Evolutionary conservation across 2,113 vertebrate species (phyloP).

Genomic region (Anseranas semipalmata): DNA sequence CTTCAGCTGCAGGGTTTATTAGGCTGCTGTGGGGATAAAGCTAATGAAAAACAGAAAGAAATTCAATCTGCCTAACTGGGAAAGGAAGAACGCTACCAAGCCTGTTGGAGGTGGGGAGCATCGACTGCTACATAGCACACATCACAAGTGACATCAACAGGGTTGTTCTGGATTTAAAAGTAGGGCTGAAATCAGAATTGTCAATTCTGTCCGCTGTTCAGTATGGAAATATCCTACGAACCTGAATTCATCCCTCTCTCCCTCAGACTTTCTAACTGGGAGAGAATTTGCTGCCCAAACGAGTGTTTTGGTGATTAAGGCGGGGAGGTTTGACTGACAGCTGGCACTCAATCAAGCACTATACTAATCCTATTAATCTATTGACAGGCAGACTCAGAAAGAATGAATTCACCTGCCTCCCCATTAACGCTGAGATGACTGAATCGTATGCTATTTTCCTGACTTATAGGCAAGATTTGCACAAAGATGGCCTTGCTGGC

Average conservation of each 20-base stretch:
- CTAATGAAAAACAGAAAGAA: background rate
- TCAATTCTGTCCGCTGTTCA: background rate
- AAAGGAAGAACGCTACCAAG: background rate
- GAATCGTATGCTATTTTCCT: background rate
- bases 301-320: background rate
- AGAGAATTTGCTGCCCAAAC: background rate
- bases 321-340: background rate
- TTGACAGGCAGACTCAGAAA: background rate
- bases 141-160: background rate
- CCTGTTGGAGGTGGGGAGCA: background rate
- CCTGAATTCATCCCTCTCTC: background rate
- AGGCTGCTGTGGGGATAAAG: background rate
- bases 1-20: background rate
- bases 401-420: background rate
- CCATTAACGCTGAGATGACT: background rate
- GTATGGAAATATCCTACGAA: background rate
- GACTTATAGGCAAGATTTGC: background rate
- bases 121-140: accelerated
- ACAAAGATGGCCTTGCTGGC: background rate
- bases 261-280: background rate
- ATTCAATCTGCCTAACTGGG: background rate
- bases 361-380: background rate
- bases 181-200: background rate
- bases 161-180: background rate
- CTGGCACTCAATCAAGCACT: background rate